These are phyloP conservation scores for Polymixis lichenea DNA, from an alignment of 2,888 invertebrate genomes.

Conservation along the genomic window DNA sequence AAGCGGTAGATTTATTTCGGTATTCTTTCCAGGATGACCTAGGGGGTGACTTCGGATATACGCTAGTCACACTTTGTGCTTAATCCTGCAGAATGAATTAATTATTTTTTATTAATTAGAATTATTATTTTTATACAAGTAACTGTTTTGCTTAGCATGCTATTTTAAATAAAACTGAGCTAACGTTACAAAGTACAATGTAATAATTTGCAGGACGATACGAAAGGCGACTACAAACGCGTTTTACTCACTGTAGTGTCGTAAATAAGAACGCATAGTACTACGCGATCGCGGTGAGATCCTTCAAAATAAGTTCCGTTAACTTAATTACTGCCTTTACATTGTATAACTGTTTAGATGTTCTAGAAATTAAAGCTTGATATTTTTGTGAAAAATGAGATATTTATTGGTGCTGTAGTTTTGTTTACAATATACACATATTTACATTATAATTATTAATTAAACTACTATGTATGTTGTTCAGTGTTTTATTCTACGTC, in stretches of 20 bases:
- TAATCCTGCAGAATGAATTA: constrained; percentile 86
- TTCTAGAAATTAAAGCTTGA: constrained; percentile 85
- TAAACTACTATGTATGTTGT: constrained; percentile 87
- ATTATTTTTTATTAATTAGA: constrained; percentile 63
- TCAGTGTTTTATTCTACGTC: constrained; percentile 80
- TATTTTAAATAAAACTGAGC: constrained; percentile 68
- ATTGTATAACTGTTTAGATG: constrained; percentile 85
- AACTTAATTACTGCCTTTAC: constrained; percentile 83
- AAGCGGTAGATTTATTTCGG: constrained; percentile 81
- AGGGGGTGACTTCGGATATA: constrained; percentile 92
- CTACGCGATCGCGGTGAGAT: constrained; percentile 62
- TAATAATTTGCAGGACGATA: constrained; percentile 92
- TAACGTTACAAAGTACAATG: constrained; percentile 80
- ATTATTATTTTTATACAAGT: constrained; percentile 76
- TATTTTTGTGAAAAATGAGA: constrained; percentile 89
- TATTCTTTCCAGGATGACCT: constrained; percentile 92
- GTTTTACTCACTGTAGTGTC: constrained; percentile 91
- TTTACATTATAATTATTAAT: constrained; percentile 84
- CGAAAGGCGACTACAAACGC: constrained; percentile 93
- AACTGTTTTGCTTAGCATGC: constrained; percentile 80
- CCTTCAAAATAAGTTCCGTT: constrained; percentile 70
- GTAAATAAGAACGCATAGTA: constrained; percentile 80
- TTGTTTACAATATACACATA: constrained; percentile 84
- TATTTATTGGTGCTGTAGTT: constrained; percentile 91
- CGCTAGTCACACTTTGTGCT: constrained; percentile 91